Conservation (phyloP, 2,888 invertebrate genomes). For the Pomacea canaliculata region DNA sequence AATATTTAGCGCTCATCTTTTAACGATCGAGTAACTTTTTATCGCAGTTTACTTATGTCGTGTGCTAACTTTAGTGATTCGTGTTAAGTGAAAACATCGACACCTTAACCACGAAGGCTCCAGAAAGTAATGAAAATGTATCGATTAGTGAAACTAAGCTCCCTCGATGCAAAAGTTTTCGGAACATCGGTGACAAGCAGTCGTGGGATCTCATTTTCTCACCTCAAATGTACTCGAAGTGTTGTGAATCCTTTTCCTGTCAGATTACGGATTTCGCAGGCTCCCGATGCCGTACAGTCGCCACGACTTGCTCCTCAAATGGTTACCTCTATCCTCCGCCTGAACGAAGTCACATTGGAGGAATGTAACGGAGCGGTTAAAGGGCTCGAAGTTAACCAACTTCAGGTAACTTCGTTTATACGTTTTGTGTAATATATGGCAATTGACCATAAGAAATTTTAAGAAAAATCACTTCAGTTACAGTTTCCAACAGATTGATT, state of each 20-base stretch:
- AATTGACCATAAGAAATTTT: not conserved
- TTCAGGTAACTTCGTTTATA: conserved; percentile 73
- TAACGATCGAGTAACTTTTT: too few species aligned
- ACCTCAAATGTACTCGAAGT: not conserved
- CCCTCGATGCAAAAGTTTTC: not conserved
- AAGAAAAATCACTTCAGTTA: too few species aligned
- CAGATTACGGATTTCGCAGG: conserved; percentile 33
- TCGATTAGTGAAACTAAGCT: not conserved
- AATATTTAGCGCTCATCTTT: too few species aligned
- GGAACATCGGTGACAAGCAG: not conserved
- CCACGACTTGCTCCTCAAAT: conserved; percentile 64
- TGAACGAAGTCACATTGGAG: conserved; percentile 51
- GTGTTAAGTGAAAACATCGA: not conserved
- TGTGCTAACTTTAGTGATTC: not conserved
- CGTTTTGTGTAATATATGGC: not conserved
- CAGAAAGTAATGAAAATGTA: not conserved
- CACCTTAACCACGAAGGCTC: not conserved
- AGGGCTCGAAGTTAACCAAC: conserved; percentile 85
- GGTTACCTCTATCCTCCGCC: conserved; percentile 57
- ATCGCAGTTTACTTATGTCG: too few species aligned
- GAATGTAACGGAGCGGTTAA: conserved; percentile 73
- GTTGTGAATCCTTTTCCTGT: conserved; percentile 17
- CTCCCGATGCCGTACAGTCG: conserved; percentile 39
- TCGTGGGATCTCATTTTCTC: not conserved
- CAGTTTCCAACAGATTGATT: too few species aligned